Base-by-base conservation (phyloP, 1,140 invertebrate species). In the Oncopodura yosiiana region DNA sequence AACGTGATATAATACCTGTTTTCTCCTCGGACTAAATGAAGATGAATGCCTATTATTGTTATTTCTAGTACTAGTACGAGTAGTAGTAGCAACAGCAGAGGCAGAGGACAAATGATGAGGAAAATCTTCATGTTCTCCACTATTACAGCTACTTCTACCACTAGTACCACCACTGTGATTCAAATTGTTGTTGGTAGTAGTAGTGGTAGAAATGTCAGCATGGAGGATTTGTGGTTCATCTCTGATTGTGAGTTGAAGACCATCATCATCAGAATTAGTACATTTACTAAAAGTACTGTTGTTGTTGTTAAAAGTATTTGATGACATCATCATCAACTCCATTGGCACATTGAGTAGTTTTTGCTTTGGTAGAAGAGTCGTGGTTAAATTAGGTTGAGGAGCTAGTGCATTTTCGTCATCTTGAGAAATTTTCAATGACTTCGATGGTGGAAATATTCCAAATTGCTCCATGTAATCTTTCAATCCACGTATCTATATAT, bases 201-300 rank as follows among this genome's bases (percentile, higher is more conserved):
- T 41, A 18, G 32, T 24, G 9, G 16, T 32, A 23, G 27, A 36
- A 19, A 37, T 27, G 34, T 34, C 49, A 14, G 14, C 32, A 6
- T 14, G 5, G 52, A 43, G 18, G 56, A 49, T 37, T 52, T 58
- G 49, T 37, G 56, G 54, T 56, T 42, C 54, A 29, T 56, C 41
- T 26, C 44, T 55, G 11, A 9, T 21, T 21, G 42, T 21, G 19
- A 41, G 38, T 18, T 41, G 38, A 41, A 9, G 38, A 12, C 8
- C 6, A 14, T 19, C 5, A 24, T 36, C 32, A n/a, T n/a, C n/a
- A n/a, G n/a, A n/a, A n/a, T n/a, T n/a, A n/a, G n/a, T n/a, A n/a
- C n/a, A n/a, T n/a, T n/a, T n/a, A n/a, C n/a, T n/a, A n/a, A n/a
- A n/a, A n/a, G n/a, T n/a, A n/a, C n/a, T n/a, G n/a, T n/a, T n/a